phyloP scores from a whole-genome alignment of 2,888 invertebrate genomes.

The Amblyteles armatorius region DNA sequence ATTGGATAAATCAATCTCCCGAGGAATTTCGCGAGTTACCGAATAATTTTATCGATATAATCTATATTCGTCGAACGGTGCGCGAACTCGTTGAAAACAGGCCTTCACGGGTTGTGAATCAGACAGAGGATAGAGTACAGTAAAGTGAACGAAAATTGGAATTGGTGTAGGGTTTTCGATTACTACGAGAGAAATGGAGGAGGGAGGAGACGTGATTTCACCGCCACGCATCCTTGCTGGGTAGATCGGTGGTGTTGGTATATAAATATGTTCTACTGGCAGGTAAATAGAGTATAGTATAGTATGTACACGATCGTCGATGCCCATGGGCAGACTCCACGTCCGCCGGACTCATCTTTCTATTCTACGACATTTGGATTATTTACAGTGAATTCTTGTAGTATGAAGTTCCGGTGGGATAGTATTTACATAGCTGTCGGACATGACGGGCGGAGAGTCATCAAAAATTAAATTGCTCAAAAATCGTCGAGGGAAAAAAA shows the following conservation, averaged over 20 bases:
- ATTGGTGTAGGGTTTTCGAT: background rate
- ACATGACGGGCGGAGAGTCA: conserved; percentile 32
- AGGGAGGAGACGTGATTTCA: conserved; percentile 23
- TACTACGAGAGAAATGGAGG: conserved; percentile 11
- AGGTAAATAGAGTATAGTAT: conserved; percentile 27
- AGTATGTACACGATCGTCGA: conserved; percentile 42
- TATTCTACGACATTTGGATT: conserved; percentile 61
- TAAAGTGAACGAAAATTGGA: conserved; percentile 12
- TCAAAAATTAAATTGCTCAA: background rate
- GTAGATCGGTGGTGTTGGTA: conserved; percentile 36
- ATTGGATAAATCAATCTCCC: conserved; percentile 60
- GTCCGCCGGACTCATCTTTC: conserved; percentile 31
- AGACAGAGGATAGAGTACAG: conserved; percentile 7
- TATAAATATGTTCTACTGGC: conserved; percentile 20
- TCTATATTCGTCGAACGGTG: background rate
- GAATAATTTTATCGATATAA: conserved; percentile 28
- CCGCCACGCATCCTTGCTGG: conserved; percentile 19
- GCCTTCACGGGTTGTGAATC: conserved; percentile 4
- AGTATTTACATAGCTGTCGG: conserved; percentile 62
- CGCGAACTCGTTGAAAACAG: conserved; percentile 38
- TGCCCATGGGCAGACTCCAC: conserved; percentile 28
- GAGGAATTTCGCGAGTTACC: conserved; percentile 44
- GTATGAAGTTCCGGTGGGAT: background rate
- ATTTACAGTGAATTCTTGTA: conserved; percentile 47
- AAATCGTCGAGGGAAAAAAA: background rate